Conservation (phyloP, 1,140 invertebrate genomes). For the Megalopta genalis region DNA sequence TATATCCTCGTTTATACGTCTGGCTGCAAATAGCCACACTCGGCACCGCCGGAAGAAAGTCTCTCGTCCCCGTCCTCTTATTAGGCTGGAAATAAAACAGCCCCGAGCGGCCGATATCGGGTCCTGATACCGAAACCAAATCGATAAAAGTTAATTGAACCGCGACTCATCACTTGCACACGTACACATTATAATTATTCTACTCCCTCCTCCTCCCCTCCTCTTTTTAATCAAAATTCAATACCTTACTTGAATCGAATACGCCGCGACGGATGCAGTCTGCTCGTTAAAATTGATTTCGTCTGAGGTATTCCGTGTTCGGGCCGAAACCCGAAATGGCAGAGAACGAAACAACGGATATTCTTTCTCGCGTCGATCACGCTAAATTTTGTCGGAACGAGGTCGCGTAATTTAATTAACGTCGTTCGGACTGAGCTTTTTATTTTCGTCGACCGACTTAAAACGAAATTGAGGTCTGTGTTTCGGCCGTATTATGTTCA, state of each 20-base stretch:
- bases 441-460: no score
- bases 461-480: no score
- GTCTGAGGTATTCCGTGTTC: not conserved
- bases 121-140: not conserved
- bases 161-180: not conserved
- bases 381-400: no score
- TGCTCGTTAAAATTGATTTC: not conserved
- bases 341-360: no score
- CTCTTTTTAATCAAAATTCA: not conserved
- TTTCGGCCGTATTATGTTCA: no score
- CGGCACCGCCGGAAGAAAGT: no score
- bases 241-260: not conserved
- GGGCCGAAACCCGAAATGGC: no score
- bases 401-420: no score
- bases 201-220: rapidly evolving
- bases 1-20: not conserved
- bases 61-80: not conserved
- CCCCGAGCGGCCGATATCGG: not conserved
- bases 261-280: not conserved
- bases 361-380: no score
- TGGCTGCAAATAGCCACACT: slow-evolving; percentile 3
- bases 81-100: not conserved
- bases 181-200: not conserved
- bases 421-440: no score
- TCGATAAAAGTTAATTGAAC: not conserved